Percentiles rank a stretch among this genome's conserved stretches.
These are phyloP conservation scores for Tenrec ecaudatus DNA, from an alignment of 2,113 vertebrate genomes.

Conservation along the genomic window DNA sequence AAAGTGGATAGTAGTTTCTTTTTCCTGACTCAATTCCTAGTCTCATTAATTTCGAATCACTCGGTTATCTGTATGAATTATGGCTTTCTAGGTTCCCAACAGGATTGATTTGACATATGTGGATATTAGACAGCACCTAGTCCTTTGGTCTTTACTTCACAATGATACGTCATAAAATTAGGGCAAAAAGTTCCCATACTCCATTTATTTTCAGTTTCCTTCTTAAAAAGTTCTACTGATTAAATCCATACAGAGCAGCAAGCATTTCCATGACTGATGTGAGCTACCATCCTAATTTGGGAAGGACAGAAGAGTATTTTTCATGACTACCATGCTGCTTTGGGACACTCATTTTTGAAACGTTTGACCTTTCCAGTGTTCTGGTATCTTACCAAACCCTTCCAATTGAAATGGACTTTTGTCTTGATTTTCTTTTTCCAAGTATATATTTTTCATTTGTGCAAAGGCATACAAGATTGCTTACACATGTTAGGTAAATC, in stretches of 20 bases:
- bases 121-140: not conserved
- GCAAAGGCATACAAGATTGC: not conserved
- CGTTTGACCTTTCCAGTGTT: not conserved
- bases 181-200: not conserved
- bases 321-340: not conserved
- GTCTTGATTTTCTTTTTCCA: not conserved
- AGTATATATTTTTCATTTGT: not conserved
- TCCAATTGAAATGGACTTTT: not conserved
- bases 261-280: not conserved
- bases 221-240: not conserved
- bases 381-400: not conserved
- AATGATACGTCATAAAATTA: not conserved
- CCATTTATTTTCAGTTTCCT: not conserved
- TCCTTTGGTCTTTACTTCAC: not conserved
- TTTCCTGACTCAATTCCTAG: not conserved
- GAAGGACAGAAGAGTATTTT: not conserved
- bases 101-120: not conserved
- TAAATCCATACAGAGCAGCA: not conserved
- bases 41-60: constrained; percentile 1
- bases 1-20: not conserved
- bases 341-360: not conserved
- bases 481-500: not conserved
- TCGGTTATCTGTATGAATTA: not conserved
- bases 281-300: not conserved
- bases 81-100: not conserved